These are phyloP conservation scores for Eospalax fontanierii DNA, from an alignment of 2,797 vertebrate species.

Conservation along the genomic window DNA sequence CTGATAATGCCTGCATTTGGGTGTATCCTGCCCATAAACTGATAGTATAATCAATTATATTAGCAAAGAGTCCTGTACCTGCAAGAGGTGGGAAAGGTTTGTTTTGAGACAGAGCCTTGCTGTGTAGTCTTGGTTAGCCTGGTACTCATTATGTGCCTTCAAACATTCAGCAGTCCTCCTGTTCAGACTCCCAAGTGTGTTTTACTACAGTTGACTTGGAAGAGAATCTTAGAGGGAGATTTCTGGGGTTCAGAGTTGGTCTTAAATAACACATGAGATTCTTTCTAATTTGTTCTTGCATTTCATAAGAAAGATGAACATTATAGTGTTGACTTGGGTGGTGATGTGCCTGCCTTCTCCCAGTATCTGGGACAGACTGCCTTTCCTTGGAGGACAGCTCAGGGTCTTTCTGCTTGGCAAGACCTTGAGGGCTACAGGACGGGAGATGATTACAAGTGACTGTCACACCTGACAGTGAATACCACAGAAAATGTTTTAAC, in stretches of 20 bases:
- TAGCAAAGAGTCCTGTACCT: conserved; percentile 42
- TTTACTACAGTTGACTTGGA: background rate
- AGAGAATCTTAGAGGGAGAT: background rate
- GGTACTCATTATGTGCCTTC: background rate
- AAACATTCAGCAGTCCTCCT: background rate
- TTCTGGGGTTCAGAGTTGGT: background rate
- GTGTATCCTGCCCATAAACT: background rate
- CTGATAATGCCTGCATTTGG: background rate
- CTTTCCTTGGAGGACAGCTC: conserved; percentile 18
- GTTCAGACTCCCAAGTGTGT: background rate
- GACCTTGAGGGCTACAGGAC: background rate
- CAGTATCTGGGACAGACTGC: background rate
- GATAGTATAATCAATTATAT: background rate
- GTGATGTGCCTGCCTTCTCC: background rate
- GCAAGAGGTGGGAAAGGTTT: background rate
- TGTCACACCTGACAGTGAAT: background rate
- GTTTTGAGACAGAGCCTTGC: background rate
- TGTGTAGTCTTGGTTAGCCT: too few relatives aligned
- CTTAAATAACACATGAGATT: conserved; percentile 18
- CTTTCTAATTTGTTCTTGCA: background rate
- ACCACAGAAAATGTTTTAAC: background rate
- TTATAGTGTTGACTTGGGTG: background rate
- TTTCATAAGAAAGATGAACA: conserved; percentile 58
- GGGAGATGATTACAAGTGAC: background rate
- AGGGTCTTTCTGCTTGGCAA: background rate